Percentiles rank a stretch among this genome's conserved stretches.
Conservation (phyloP, 2,797 vertebrate species). For the Micrastur ruficollis region DNA sequence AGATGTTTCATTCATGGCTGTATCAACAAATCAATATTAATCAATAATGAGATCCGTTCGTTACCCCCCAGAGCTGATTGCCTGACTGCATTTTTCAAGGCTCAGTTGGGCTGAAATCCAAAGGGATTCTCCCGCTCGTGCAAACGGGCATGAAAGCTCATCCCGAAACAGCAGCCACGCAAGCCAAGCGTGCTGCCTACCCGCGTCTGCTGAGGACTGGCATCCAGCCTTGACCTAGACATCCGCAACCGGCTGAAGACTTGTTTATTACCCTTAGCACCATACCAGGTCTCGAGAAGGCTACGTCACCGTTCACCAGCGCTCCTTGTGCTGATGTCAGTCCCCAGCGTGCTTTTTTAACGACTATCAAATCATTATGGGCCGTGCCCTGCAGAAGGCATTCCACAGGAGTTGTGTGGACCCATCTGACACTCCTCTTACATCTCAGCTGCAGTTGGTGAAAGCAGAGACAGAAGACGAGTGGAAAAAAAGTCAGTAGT, state of each 20-base stretch:
- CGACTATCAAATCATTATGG: background rate
- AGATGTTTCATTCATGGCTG: background rate
- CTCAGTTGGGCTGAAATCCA: background rate
- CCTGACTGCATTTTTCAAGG: background rate
- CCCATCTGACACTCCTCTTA: background rate
- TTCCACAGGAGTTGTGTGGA: background rate
- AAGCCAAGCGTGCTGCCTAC: background rate
- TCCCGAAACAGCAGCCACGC: background rate
- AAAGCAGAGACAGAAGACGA: conserved; percentile 8
- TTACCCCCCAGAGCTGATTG: background rate
- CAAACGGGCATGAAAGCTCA: background rate
- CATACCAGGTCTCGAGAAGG: background rate
- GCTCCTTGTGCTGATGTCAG: background rate
- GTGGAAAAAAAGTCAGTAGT: background rate
- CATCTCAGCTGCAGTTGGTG: background rate
- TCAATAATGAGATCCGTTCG: background rate
- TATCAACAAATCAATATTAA: conserved; percentile 2
- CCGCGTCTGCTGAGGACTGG: background rate
- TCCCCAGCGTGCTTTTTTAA: background rate
- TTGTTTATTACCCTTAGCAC: background rate
- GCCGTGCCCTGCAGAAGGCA: background rate
- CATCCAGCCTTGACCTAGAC: background rate
- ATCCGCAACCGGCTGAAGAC: background rate
- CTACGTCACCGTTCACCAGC: background rate
- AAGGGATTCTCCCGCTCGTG: background rate